These are phyloP conservation scores for Drosophila eohydei DNA, from an alignment of 2,888 invertebrate species.

Conservation along the genomic window DNA sequence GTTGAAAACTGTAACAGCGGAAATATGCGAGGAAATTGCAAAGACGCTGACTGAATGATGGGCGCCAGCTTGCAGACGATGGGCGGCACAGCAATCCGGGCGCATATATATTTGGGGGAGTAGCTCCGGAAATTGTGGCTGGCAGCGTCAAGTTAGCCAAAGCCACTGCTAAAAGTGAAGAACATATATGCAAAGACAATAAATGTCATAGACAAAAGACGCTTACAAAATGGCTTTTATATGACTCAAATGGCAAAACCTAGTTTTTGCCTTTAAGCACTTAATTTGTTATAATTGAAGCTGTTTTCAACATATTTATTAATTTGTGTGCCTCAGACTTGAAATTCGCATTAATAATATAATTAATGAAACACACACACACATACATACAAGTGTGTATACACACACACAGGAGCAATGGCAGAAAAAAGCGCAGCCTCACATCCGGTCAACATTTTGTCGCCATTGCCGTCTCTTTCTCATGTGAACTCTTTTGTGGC, in stretches of 20 bases:
- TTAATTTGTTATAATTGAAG: slow-evolving; percentile 15
- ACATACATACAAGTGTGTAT: slow-evolving; percentile 7
- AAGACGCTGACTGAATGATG: slow-evolving; percentile 70
- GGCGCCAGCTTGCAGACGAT: slow-evolving; percentile 15
- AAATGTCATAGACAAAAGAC: background rate
- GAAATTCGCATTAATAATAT: slow-evolving; percentile 80
- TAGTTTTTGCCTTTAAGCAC: slow-evolving; percentile 2
- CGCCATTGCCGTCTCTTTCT: slow-evolving; percentile 76
- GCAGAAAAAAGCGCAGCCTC: slow-evolving; percentile 77
- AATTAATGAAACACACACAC: slow-evolving; percentile 63
- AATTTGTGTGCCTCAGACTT: slow-evolving; percentile 57
- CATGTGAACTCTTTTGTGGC: slow-evolving; percentile 75
- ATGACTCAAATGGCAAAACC: background rate
- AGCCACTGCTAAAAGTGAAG: background rate
- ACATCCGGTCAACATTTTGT: slow-evolving; percentile 83
- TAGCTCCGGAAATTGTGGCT: slow-evolving; percentile 66
- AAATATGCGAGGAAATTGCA: slow-evolving; percentile 84
- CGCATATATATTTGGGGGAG: slow-evolving; percentile 38
- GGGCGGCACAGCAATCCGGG: slow-evolving; percentile 8
- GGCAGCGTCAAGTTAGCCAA: slow-evolving; percentile 9
- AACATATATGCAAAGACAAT: background rate
- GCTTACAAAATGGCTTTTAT: background rate
- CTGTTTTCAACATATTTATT: slow-evolving; percentile 44
- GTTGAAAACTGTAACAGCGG: slow-evolving; percentile 78
- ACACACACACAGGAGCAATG: slow-evolving; percentile 42